phyloP scores from a whole-genome alignment of 2,113 vertebrate genomes.

The Microcebus murinus region DNA sequence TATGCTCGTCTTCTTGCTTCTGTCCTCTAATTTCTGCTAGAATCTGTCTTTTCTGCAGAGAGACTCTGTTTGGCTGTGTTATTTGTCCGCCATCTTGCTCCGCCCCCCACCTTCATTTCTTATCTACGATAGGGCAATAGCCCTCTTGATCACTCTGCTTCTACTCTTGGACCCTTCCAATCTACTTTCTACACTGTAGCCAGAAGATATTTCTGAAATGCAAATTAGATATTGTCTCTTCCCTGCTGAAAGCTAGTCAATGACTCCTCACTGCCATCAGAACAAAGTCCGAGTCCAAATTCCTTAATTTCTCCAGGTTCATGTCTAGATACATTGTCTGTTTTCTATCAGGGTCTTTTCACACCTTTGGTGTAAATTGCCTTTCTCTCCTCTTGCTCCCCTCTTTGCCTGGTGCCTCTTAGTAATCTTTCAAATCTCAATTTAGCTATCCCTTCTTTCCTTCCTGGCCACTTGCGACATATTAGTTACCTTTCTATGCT shows the following conservation, averaged over 20 bases:
- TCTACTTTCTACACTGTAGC: not conserved
- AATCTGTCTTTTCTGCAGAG: no score
- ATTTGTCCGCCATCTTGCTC: no score
- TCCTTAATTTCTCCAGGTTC: not conserved
- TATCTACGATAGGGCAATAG: not conserved
- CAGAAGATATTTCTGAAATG: constrained; percentile 32
- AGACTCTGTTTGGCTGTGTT: no score
- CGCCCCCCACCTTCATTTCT: not conserved
- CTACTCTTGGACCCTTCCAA: not conserved
- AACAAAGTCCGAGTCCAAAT: not conserved
- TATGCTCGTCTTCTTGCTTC: no score
- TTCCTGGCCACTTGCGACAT: not conserved
- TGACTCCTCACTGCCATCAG: not conserved
- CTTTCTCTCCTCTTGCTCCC: not conserved
- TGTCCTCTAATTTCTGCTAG: no score
- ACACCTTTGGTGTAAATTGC: not conserved
- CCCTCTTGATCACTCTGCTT: not conserved
- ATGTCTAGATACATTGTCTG: not conserved
- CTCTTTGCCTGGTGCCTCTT: not conserved
- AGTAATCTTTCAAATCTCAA: not conserved
- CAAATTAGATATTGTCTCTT: not conserved
- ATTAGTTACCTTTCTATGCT: not conserved
- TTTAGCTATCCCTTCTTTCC: not conserved
- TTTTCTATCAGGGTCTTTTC: not conserved
- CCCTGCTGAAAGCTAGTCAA: not conserved